These are phyloP conservation scores for Callyntrura sp. DNA, from an alignment of 2,888 invertebrate species.

Conservation along the genomic window DNA sequence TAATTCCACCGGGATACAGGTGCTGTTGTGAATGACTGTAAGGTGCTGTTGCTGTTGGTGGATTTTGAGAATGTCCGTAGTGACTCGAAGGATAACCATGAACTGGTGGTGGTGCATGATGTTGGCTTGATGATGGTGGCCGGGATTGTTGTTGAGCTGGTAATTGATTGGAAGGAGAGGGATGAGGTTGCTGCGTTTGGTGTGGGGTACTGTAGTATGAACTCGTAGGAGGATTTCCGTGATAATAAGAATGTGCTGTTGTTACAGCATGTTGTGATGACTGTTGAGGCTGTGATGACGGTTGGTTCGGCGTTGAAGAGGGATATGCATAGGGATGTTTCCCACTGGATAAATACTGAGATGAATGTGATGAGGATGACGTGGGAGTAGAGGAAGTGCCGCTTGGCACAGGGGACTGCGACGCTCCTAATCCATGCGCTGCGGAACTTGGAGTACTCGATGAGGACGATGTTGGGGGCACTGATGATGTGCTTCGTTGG, in stretches of 20 bases:
- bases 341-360: conserved; percentile 60
- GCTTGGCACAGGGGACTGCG: conserved; percentile 50
- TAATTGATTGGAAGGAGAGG: conserved; percentile 62
- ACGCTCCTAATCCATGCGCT: conserved; percentile 37
- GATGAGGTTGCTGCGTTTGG: conserved; percentile 44
- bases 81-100: conserved; percentile 59
- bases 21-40: conserved; percentile 66
- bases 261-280: conserved; percentile 45
- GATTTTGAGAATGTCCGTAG: conserved; percentile 70
- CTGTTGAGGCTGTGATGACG: conserved; percentile 59
- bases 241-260: conserved; percentile 61
- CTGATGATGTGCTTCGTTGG: conserved; percentile 54
- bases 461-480: conserved; percentile 38
- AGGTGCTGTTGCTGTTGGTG: conserved; percentile 53
- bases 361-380: conserved; percentile 40
- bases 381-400: conserved; percentile 56
- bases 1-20: conserved; percentile 51
- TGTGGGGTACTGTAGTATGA: conserved; percentile 68
- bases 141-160: conserved; percentile 84
- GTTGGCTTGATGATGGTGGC: conserved; percentile 55
- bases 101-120: conserved; percentile 39
- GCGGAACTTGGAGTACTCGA: conserved; percentile 40
- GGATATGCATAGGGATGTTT: conserved; percentile 70
- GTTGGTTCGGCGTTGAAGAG: conserved; percentile 61
- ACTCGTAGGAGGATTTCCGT: conserved; percentile 42